These are phyloP conservation scores for Cataglyphis rosenhaueri DNA, from an alignment of 2,888 invertebrate species.

Conservation along the genomic window DNA sequence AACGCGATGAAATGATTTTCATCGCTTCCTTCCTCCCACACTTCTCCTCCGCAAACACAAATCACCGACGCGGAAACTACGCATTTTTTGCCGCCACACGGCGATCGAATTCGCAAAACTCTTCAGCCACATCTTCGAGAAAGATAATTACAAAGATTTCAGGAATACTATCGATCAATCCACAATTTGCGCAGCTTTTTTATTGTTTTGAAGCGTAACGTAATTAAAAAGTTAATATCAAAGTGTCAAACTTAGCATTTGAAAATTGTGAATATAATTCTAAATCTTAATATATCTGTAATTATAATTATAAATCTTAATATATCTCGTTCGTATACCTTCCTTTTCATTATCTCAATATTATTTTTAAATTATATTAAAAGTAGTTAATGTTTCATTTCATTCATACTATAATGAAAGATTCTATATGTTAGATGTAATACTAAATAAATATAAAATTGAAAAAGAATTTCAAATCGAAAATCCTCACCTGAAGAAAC, in stretches of 20 bases:
- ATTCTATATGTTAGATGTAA: neutral
- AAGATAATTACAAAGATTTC: neutral
- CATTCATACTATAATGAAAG: neutral
- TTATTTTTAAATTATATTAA: conserved; percentile 1
- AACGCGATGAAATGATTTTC: conserved; percentile 56
- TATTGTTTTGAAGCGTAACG: neutral
- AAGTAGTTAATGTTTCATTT: neutral
- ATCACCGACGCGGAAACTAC: conserved; percentile 60
- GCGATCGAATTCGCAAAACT: conserved; percentile 47
- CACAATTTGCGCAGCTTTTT: neutral
- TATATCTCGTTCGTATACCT: neutral
- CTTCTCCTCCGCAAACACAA: conserved; percentile 61
- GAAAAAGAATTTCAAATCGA: neutral
- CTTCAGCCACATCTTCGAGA: conserved; percentile 7
- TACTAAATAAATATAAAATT: neutral
- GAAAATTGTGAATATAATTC: conserved; percentile 3
- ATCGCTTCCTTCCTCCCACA: conserved; percentile 42
- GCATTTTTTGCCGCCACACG: conserved; percentile 5
- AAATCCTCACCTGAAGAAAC: neutral
- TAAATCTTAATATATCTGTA: neutral
- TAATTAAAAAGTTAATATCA: neutral
- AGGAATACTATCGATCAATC: neutral
- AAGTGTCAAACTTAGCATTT: neutral
- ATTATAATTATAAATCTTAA: conserved; percentile 3
- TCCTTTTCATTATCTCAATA: neutral